Evolutionary conservation across 2,888 invertebrate species (phyloP), one percentile per base, ranked within the genome.

Genomic region (Tinea pellionella): DNA sequence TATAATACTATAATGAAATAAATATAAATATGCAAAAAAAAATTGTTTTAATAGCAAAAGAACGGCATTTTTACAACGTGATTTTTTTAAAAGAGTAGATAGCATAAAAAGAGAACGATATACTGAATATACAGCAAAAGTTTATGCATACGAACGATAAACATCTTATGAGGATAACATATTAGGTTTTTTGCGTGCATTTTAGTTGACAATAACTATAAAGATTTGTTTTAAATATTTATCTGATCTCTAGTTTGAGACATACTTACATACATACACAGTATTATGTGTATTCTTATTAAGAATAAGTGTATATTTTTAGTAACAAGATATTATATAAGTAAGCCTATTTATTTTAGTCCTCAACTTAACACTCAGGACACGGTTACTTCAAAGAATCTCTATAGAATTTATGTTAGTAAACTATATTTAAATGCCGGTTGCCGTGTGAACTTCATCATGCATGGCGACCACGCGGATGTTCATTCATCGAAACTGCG

Each of bases 401-500:
- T 72, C 70, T 75, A 74, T 75, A 77, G 74, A 82, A 82, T 80
- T 79, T 81, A 81, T 83, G 77, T 78, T 79, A 85, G 85, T 84
- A 85, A 86, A 86, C 84, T 83, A 78, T 79, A 87, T 86, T 85
- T 74, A 84, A 86, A 87, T 86, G 83, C 75, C 81, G 76, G 80
- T 78, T 72, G 79, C 78, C 86, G 86, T 87, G 86, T 84, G 86
- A 87, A 87, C 85, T 82, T 85, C 78, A 86, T 87, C 85, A 72
- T 72, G 82, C 75, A 87, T 86, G 84, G 82, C 80, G 75, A 78
- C 81, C 86, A 83, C 85, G 83, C 63, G 75, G 67, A 74, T 81
- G 80, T 82, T 83, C 86, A 85, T 87, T 87, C 87, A 87, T 85
- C 83, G 86, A 84, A 86, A 83, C 83, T 73, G 78, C 85, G 75